Percentiles rank a stretch among this genome's conserved stretches.
Conservation (phyloP, 1,140 invertebrate species). For the Papilio helenus region DNA sequence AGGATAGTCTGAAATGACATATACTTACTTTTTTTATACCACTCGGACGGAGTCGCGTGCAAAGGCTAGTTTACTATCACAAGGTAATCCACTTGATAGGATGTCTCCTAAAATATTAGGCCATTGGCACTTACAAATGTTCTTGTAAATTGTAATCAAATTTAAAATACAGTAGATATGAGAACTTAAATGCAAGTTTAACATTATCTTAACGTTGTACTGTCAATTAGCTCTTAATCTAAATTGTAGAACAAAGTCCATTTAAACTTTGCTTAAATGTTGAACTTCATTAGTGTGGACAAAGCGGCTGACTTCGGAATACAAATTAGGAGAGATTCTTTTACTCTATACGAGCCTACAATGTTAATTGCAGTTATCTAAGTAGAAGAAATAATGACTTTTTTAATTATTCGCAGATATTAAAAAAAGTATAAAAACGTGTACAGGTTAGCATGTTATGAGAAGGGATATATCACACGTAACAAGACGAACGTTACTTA, state of each 20-base stretch:
- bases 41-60: no score
- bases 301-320: not conserved
- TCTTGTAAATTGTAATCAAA: no score
- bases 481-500: no score
- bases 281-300: constrained; percentile 2
- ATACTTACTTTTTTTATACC: no score
- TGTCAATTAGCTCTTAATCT: constrained; percentile 7
- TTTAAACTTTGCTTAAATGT: constrained; percentile 1
- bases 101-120: no score
- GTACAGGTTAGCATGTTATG: no score
- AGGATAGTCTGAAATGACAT: no score
- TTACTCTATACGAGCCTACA: not conserved
- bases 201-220: not conserved
- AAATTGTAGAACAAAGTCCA: constrained; percentile 18
- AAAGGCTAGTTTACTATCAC: no score
- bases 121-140: no score
- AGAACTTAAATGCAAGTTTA: not conserved
- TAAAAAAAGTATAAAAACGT: no score
- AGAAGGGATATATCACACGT: no score
- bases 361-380: not conserved
- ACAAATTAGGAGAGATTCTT: not conserved
- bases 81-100: no score
- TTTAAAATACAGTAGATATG: not conserved
- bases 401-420: not conserved
- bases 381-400: not conserved